A percentile compares a stretch with the other conserved stretches of the same genome.
These are phyloP conservation scores for Meandrusa payeni DNA, from an alignment of 2,888 invertebrate genomes.

Conservation along the genomic window DNA sequence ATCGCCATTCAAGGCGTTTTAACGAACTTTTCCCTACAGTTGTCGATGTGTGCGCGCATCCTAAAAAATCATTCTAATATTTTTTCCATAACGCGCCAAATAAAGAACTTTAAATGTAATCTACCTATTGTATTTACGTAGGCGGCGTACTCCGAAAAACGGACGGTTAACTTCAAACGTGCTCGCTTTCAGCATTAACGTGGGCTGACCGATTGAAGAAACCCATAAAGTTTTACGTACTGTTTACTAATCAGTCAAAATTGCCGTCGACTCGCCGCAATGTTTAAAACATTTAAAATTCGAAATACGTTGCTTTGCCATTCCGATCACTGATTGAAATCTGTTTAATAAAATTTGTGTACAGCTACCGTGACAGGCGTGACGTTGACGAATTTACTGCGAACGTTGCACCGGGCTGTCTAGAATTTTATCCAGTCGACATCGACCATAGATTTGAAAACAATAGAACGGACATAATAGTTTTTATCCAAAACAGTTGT, in stretches of 20 bases:
- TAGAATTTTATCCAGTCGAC: slow-evolving; percentile 36
- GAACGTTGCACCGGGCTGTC: slow-evolving; percentile 30
- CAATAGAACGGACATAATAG: slow-evolving; percentile 32
- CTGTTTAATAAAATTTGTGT: slow-evolving; percentile 32
- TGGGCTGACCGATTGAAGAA: slow-evolving; percentile 11
- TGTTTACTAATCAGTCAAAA: slow-evolving; percentile 24
- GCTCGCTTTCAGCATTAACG: slow-evolving; percentile 2
- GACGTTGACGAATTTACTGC: slow-evolving; percentile 64
- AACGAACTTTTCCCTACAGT: no score
- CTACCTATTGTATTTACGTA: no score
- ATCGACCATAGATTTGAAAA: slow-evolving; percentile 31
- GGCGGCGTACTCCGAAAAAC: no score
- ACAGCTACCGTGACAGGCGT: slow-evolving; percentile 35
- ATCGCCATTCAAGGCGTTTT: no score
- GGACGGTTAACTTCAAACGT: slow-evolving; percentile 14
- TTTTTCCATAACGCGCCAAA: no score
- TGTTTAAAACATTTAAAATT: slow-evolving; percentile 22
- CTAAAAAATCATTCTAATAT: no score
- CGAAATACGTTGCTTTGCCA: slow-evolving; percentile 33
- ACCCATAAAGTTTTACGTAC: slow-evolving; percentile 11
- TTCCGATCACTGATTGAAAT: slow-evolving; percentile 41
- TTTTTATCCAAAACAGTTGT: slow-evolving; percentile 1
- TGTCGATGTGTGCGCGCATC: no score
- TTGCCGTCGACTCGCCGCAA: slow-evolving; percentile 8
- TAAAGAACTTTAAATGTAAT: no score